Base-by-base conservation (phyloP, 1,140 invertebrate genomes). In the Dreissena rostriformis region DNA sequence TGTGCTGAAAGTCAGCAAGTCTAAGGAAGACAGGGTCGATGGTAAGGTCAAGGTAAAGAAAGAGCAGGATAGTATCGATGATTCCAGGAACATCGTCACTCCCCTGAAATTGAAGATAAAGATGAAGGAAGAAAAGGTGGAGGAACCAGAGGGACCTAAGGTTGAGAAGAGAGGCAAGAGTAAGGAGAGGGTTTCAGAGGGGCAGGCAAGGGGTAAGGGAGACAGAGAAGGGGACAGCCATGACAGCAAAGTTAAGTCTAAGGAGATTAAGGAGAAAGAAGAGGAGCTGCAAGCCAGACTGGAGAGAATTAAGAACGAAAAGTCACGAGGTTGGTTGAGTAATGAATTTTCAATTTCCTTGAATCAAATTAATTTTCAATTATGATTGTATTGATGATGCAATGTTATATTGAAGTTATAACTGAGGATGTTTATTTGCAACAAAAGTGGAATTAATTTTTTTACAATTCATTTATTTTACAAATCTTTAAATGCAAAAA, bases 91-190 rank as follows among this genome's bases (percentile, higher is more conserved):
- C 22, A 61, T 61, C 11, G 57, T 61, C 17, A 61, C 57, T 19
- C 57, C 57, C 57, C 22, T 61, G 57, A 61, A 61, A 24, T 11
- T 61, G 57, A 61, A 29, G 17, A 57, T 52, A 65, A 86, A 39
- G 66, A 52, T 65, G 22, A 80, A 81, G 67, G 49, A 79, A 71
- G 26, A 75, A 75, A 57, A 74, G n/a, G 10, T 68, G 80, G 68
- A 86, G 19, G 14, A 86, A 72, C 26, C 71, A 76, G 29, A 57
- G 73, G 84, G 68, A 66, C 75, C n/a, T 55, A 74, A 65, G 55
- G 53, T 24, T 39, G 70, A 80, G 61, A 75, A 61, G 49, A 55
- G 79, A 74, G 83, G 77, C 81, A 82, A 82, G 86, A 87, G 78
- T 72, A 73, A 72, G 81, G 75, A n/a, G 65, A 80, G 78, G 79